A percentile compares a stretch with the other conserved stretches of the same genome.
Conservation (phyloP, 2,888 invertebrate species). For the Dryocosmus kuriphilus region DNA sequence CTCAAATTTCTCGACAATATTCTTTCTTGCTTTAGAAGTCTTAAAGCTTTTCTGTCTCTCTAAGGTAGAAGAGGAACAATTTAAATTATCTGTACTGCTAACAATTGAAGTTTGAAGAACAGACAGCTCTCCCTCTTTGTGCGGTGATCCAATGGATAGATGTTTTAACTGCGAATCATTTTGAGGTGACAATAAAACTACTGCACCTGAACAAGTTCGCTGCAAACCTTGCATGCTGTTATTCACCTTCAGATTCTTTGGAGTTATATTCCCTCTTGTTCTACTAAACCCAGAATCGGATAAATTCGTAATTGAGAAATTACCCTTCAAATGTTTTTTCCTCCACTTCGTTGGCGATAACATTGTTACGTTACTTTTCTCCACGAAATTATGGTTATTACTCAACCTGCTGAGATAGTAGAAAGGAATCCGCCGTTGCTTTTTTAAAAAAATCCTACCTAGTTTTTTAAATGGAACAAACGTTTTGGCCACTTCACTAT, state of each 20-base stretch:
- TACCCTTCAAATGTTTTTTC: not conserved
- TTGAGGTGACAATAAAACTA: conserved; percentile 10
- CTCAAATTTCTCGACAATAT: not conserved
- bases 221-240: not conserved
- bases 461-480: conserved; percentile 22
- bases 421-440: conserved; percentile 18
- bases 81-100: not conserved
- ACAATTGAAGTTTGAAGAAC: not conserved
- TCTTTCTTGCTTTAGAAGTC: not conserved
- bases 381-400: not conserved
- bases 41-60: not conserved
- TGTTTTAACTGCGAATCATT: conserved; percentile 21
- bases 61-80: not conserved
- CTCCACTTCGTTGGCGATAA: not conserved
- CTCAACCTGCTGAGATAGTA: not conserved
- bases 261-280: conserved; percentile 5
- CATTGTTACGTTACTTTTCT: not conserved
- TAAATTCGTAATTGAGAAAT: conserved; percentile 8
- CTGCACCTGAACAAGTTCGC: not conserved
- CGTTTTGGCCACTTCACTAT: not conserved
- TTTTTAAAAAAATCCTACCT: not conserved
- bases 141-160: conserved; percentile 13
- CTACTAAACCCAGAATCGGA: not conserved
- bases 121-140: not conserved
- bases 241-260: not conserved